These are phyloP conservation scores for Platycercus adscitus DNA, from an alignment of 2,113 vertebrate species.

Conservation along the genomic window DNA sequence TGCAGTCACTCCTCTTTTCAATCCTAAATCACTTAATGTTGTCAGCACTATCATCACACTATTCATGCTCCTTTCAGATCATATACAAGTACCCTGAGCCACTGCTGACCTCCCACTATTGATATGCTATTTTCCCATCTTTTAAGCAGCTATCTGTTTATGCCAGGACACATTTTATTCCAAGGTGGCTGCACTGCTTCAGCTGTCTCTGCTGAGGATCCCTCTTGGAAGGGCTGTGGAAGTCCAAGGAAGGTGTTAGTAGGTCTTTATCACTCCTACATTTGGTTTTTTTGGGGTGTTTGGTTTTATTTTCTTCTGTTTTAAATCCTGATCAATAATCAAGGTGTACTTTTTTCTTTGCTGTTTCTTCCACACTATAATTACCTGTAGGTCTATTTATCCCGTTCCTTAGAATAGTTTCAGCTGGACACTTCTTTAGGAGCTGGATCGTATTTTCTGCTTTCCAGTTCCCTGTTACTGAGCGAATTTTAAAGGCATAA, in stretches of 20 bases:
- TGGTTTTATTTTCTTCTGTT: not conserved
- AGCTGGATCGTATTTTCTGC: not conserved
- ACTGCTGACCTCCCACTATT: not conserved
- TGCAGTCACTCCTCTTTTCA: not conserved
- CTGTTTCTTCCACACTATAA: not conserved
- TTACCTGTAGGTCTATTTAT: not conserved
- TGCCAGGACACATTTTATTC: not conserved
- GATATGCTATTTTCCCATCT: not conserved
- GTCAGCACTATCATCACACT: rapidly evolving
- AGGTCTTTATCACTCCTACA: not conserved
- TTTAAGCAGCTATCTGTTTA: not conserved
- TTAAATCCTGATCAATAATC: not conserved
- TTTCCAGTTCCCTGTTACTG: not conserved
- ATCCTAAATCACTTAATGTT: not conserved
- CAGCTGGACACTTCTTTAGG: not conserved
- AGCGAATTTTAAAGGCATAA: not conserved
- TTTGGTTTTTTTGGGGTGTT: not conserved
- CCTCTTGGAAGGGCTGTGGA: not conserved
- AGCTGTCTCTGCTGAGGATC: not conserved
- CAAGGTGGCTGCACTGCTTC: not conserved
- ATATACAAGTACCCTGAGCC: not conserved
- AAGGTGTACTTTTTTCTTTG: not conserved
- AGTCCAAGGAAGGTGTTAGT: not conserved
- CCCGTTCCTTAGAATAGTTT: not conserved
- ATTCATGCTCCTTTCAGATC: not conserved